These are phyloP conservation scores for Lytechinus pictus DNA, from an alignment of 35 echinoderm and acorn worm species.

Conservation along the genomic window DNA sequence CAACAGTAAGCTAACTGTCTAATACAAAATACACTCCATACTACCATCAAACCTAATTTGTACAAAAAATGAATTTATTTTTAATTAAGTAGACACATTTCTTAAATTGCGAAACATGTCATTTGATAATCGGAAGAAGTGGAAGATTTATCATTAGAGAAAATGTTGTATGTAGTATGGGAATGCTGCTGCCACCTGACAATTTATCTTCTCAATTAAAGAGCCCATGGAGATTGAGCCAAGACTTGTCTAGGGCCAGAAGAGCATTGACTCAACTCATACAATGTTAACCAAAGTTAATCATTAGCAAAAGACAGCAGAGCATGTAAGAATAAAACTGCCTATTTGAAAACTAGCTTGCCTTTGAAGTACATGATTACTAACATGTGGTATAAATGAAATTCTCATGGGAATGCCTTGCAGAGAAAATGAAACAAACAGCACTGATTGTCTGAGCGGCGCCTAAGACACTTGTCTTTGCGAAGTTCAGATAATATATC, in stretches of 20 bases:
- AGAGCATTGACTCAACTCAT: background rate
- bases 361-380: background rate
- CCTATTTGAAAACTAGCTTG: background rate
- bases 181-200: background rate
- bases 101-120: background rate
- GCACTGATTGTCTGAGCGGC: conserved; percentile 7
- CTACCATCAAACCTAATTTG: background rate
- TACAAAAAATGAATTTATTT: background rate
- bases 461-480: background rate
- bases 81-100: background rate
- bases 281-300: background rate
- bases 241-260: background rate
- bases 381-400: background rate
- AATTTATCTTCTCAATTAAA: background rate
- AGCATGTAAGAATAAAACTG: background rate
- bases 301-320: background rate
- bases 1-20: background rate
- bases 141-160: background rate
- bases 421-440: background rate
- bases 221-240: background rate
- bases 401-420: background rate
- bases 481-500: background rate
- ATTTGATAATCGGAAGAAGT: background rate
- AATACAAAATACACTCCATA: too few relatives aligned
- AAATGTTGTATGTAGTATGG: background rate